phyloP scores from a whole-genome alignment of 1,140 invertebrate genomes.

The Ganaspis sp. region DNA sequence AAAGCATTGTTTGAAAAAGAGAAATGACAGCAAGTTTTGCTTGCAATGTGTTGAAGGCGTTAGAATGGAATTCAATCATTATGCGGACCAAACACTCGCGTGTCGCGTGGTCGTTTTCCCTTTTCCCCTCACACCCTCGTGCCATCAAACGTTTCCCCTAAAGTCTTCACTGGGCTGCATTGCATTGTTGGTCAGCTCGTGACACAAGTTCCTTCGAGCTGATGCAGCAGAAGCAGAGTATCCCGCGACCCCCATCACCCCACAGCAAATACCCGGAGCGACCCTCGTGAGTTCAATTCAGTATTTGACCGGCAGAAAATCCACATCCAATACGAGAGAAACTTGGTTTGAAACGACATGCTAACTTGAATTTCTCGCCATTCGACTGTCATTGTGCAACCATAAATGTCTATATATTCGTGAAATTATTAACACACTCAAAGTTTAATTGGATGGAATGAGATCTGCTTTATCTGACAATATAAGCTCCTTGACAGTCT shows the following conservation, averaged over 20 bases:
- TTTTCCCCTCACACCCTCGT: background rate
- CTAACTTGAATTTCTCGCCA: background rate
- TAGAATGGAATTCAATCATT: slow-evolving; percentile 61
- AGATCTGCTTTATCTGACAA: background rate
- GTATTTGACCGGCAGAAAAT: slow-evolving; percentile 36
- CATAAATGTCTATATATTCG: background rate
- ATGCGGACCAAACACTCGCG: slow-evolving; percentile 47
- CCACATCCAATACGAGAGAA: slow-evolving; percentile 3
- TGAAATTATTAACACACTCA: background rate
- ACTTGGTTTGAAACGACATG: background rate
- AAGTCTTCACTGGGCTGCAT: slow-evolving; percentile 24
- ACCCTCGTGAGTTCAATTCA: slow-evolving; percentile 35
- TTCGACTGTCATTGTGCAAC: background rate
- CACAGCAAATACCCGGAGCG: slow-evolving; percentile 35
- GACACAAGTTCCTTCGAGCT: slow-evolving; percentile 49
- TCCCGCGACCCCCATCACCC: slow-evolving; percentile 33
- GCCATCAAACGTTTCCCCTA: background rate
- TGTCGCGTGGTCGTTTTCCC: slow-evolving; percentile 30
- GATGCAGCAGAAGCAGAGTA: slow-evolving; percentile 44
- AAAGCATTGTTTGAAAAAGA: background rate
- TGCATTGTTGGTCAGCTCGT: slow-evolving; percentile 61
- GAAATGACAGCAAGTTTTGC: slow-evolving; percentile 15
- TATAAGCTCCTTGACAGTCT: background rate
- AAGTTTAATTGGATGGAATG: background rate
- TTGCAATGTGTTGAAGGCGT: slow-evolving; percentile 61